Conservation (phyloP, 2,888 invertebrate genomes). For the Callinectes sapidus region DNA sequence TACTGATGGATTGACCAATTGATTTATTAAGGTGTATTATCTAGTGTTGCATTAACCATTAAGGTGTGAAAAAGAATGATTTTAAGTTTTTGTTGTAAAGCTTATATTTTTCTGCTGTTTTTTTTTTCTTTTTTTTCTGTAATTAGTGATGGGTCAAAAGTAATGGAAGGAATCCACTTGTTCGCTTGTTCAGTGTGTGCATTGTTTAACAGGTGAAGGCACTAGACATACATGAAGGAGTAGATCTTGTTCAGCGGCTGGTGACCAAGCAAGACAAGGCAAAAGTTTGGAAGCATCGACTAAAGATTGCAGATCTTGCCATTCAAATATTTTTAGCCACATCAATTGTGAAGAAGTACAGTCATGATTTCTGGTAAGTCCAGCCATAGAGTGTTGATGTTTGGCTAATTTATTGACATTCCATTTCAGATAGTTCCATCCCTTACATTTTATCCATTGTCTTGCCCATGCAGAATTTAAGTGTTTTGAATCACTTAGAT, state of each 20-base stretch:
- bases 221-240: conserved; percentile 79
- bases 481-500: background rate
- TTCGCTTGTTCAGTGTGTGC: background rate
- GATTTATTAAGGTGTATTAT: too few species aligned
- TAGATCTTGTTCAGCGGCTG: conserved; percentile 78
- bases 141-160: background rate
- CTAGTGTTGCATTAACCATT: too few species aligned
- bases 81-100: too few species aligned
- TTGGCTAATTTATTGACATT: background rate
- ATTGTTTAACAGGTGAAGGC: conserved; percentile 78
- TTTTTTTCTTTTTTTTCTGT: background rate
- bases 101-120: background rate
- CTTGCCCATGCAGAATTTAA: background rate
- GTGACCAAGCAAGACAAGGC: conserved; percentile 74
- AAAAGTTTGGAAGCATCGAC: conserved; percentile 80
- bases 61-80: too few species aligned
- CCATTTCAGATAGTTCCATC: background rate
- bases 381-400: background rate
- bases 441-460: background rate
- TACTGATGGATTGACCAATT: too few species aligned
- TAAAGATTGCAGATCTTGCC: conserved; percentile 79
- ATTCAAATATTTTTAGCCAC: conserved; percentile 80
- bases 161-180: background rate
- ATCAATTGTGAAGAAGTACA: conserved; percentile 78
- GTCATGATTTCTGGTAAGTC: conserved; percentile 65